Percentiles rank a stretch among this genome's conserved stretches.
phyloP scores from a whole-genome alignment of 2,888 invertebrate genomes.

The Agrochola lychnidis region DNA sequence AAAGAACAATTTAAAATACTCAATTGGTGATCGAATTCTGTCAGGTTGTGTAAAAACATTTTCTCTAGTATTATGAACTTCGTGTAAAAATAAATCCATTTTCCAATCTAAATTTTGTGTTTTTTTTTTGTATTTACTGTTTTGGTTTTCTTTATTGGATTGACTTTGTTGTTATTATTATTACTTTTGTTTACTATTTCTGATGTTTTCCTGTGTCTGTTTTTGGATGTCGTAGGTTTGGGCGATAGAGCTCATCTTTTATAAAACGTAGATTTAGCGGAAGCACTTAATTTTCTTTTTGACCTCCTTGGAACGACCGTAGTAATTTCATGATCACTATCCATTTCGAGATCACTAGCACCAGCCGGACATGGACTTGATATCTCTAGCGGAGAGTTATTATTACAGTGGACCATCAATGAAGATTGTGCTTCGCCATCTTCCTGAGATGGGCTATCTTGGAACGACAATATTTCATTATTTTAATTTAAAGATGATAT shows the following conservation, averaged over 20 bases:
- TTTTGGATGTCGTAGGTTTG: conserved; percentile 6
- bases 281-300: background rate
- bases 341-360: conserved; percentile 2
- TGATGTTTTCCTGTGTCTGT: background rate
- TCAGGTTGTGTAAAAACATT: no score
- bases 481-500: no score
- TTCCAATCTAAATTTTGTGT: background rate
- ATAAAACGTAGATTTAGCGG: background rate
- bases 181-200: background rate
- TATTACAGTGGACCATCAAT: background rate
- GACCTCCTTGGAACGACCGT: background rate
- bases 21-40: background rate
- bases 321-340: background rate
- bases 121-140: background rate
- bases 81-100: background rate
- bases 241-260: conserved; percentile 2
- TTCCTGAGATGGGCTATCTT: no score
- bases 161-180: background rate
- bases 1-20: conserved; percentile 14
- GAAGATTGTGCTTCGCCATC: background rate
- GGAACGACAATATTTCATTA: no score
- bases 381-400: background rate
- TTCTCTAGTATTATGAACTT: conserved; percentile 11
- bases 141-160: background rate
- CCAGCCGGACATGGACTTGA: conserved; percentile 2